Percentiles rank a stretch among this genome's conserved stretches.
Evolutionary conservation across 2,888 invertebrate genomes (phyloP).

Genomic region (Acanthosepion lycidas): DNA sequence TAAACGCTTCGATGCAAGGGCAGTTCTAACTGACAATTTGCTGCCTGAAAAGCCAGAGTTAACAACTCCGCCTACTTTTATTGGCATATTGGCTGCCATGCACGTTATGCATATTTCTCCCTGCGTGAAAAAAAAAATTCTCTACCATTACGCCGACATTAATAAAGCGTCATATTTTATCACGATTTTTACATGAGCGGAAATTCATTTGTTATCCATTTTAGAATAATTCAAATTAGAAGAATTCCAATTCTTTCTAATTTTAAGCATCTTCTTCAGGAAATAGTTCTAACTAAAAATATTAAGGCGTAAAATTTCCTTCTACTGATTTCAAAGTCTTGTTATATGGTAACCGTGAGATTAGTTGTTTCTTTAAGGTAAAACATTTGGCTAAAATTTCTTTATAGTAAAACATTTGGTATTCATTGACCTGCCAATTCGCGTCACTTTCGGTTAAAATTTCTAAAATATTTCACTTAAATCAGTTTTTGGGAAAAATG

Average conservation of each 20-base stretch:
- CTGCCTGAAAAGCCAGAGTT: not conserved
- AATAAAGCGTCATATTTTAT: not conserved
- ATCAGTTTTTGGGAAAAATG: too few species aligned
- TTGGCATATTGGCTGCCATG: not conserved
- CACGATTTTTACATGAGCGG: not conserved
- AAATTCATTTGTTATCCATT: not conserved
- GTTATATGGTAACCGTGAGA: too few species aligned
- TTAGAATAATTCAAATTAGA: not conserved
- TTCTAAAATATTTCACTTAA: too few species aligned
- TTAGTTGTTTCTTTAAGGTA: too few species aligned
- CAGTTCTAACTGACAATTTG: not conserved
- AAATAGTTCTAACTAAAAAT: not conserved
- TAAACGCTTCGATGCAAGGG: not conserved
- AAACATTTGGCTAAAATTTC: too few species aligned
- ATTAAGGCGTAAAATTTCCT: too few species aligned
- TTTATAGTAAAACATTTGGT: too few species aligned
- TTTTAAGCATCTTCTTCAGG: not conserved
- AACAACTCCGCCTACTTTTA: not conserved
- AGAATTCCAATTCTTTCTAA: not conserved
- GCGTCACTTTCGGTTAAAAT: too few species aligned
- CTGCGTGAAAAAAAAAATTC: not conserved
- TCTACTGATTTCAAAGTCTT: too few species aligned
- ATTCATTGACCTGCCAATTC: too few species aligned
- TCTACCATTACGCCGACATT: not conserved
- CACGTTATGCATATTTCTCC: not conserved